phyloP scores from a whole-genome alignment of 2,888 invertebrate genomes.

The Caenorhabditis japonica region DNA sequence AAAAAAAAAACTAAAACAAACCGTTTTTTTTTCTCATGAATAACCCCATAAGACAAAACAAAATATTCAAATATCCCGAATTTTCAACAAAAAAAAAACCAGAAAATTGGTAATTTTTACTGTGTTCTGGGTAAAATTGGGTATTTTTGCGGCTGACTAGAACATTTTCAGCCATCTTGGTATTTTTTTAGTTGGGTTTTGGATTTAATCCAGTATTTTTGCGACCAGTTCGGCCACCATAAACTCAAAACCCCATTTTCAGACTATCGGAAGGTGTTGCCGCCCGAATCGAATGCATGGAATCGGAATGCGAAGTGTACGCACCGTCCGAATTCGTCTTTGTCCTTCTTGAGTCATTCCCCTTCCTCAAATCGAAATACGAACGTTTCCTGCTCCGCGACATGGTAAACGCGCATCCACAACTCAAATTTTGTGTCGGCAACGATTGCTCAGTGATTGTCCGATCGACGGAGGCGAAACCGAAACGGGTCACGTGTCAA shows the following conservation, averaged over 20 bases:
- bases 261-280: slow-evolving; percentile 67
- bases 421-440: slow-evolving; percentile 89
- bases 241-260: slow-evolving; percentile 8
- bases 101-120: too few relatives aligned
- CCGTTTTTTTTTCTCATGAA: too few relatives aligned
- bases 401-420: slow-evolving; percentile 86
- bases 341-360: slow-evolving; percentile 45
- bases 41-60: too few relatives aligned
- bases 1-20: too few relatives aligned
- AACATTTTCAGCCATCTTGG: too few relatives aligned
- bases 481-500: slow-evolving; percentile 90
- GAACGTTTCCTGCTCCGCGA: slow-evolving; percentile 95
- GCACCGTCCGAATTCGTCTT: slow-evolving; percentile 82
- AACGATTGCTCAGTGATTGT: slow-evolving; percentile 86
- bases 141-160: too few relatives aligned
- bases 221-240: too few relatives aligned
- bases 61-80: too few relatives aligned
- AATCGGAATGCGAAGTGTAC: slow-evolving; percentile 90
- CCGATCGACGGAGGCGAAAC: slow-evolving; percentile 84
- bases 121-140: too few relatives aligned
- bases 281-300: slow-evolving; percentile 96
- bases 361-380: slow-evolving; percentile 82
- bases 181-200: too few relatives aligned
- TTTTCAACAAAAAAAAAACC: too few relatives aligned
- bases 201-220: too few relatives aligned